Base-by-base conservation (phyloP, 1,140 invertebrate genomes). In the Lamellibrachia luymesi region DNA sequence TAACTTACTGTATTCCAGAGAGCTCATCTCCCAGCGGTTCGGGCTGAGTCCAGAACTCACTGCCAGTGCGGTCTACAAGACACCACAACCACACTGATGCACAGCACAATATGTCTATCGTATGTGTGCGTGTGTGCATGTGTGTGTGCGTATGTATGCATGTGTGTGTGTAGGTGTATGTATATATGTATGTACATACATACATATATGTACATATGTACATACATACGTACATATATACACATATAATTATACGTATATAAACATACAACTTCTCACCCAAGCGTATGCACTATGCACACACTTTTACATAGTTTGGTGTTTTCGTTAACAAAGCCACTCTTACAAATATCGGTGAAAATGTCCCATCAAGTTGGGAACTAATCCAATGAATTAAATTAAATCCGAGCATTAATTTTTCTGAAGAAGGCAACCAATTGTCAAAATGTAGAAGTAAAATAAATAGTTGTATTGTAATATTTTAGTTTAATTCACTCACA, bases 11-110 rank as follows among this genome's bases (percentile, higher is more conserved):
- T 50, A 96, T 94, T 52, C 96, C 96, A 89, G 93, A 94, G 22
- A 95, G 89, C 22, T 96, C 96, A 94, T 96, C 95, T 22, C 96
- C 96, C 94, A 96, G 95, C 90, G 90, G 92, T 92, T 95, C 95
- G 91, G 95, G 95, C 93, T 96, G 96, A 89, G 95, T 95, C 96
- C 96, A 96, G 92, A 96, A 96, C 94, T 96, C 96, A 95, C 96
- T 96, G 50, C 95, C 95, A 93, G 95, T 94, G 51, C 95, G 95
- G 94, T 95, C 95, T 96, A 94, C 90, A 94, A 94, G 38, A 38
- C 38, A 38, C 6, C 6, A 8, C 64, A 80, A 22, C 64, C 4
- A 80, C 64, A 80, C 64, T 4, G 64, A 49, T 90, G 92, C 49
- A 92, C 89, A 90, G 93, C 52, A 64, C 25, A 64, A 25, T 10